Percentiles rank a stretch among this genome's conserved stretches.
These are phyloP conservation scores for Tuberolachnus salignus DNA, from an alignment of 2,888 invertebrate species.

Conservation along the genomic window DNA sequence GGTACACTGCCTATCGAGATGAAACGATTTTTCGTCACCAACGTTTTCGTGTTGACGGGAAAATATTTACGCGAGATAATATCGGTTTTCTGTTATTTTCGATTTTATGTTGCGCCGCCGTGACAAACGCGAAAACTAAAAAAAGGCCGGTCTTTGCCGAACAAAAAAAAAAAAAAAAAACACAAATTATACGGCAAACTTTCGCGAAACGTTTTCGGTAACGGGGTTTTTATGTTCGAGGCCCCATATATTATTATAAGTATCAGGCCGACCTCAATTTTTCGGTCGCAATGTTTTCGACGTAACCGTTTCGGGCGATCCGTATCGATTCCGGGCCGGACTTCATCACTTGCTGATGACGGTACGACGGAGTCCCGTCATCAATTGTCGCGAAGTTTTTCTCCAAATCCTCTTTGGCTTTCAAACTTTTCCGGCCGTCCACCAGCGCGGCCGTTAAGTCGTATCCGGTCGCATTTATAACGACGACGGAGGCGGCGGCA, in stretches of 20 bases:
- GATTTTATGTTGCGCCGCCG: too few relatives aligned
- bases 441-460: conserved; percentile 66
- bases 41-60: too few relatives aligned
- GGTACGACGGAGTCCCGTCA: conserved; percentile 61
- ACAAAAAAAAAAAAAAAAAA: too few relatives aligned
- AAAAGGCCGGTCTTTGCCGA: too few relatives aligned
- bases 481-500: conserved; percentile 55
- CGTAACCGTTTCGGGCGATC: conserved; percentile 72
- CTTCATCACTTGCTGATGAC: conserved; percentile 74
- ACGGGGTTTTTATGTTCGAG: background rate
- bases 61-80: too few relatives aligned
- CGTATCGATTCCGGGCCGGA: conserved; percentile 69
- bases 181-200: background rate
- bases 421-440: conserved; percentile 57
- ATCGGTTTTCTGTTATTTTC: too few relatives aligned
- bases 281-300: conserved; percentile 73
- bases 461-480: conserved; percentile 66
- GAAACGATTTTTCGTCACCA: too few relatives aligned
- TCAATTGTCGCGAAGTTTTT: conserved; percentile 61
- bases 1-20: too few relatives aligned
- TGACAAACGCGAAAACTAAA: too few relatives aligned
- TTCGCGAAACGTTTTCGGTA: background rate
- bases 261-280: conserved; percentile 62
- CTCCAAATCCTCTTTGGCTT: conserved; percentile 59
- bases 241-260: background rate